A percentile compares a stretch with the other conserved stretches of the same genome.
phyloP scores from a whole-genome alignment of 2,113 vertebrate species.

The Petrocephalus zakoni region DNA sequence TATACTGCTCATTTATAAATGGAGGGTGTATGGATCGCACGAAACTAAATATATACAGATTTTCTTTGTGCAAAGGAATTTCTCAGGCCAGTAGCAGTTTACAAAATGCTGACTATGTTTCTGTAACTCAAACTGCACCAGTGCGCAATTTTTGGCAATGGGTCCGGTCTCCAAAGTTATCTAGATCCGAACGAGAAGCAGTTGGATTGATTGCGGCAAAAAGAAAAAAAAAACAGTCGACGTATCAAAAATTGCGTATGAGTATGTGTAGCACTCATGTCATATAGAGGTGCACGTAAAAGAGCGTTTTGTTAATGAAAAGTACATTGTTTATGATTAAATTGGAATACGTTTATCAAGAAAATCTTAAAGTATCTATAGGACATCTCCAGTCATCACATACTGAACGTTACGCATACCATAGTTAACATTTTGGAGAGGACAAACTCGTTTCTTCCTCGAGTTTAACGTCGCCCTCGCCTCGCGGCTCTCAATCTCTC shows the following conservation, averaged over 20 bases:
- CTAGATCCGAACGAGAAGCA: not conserved
- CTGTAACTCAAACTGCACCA: not conserved
- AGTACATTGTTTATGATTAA: not conserved
- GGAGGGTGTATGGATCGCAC: not conserved
- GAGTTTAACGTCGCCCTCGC: not conserved
- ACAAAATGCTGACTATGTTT: constrained; percentile 6
- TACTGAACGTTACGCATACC: not conserved
- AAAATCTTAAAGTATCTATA: not conserved
- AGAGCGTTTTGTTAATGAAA: not conserved
- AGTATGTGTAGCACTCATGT: not conserved
- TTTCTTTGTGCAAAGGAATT: constrained; percentile 3
- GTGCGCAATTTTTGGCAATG: constrained; percentile 2
- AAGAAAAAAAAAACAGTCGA: not conserved
- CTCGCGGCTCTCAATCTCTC: not conserved
- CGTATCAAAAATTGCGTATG: not conserved
- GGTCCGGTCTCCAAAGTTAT: not conserved
- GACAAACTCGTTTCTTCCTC: not conserved
- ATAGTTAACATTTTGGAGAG: not conserved
- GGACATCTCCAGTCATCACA: not conserved
- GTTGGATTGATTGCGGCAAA: not conserved
- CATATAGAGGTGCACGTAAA: not conserved
- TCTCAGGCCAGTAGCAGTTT: constrained; percentile 3
- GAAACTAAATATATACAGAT: constrained; percentile 7
- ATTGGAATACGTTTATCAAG: not conserved
- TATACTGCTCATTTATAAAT: constrained; percentile 5